A percentile compares a stretch with the other conserved stretches of the same genome.
Evolutionary conservation across 2,888 invertebrate genomes (phyloP).

Genomic region (Peribatodes rhomboidaria): DNA sequence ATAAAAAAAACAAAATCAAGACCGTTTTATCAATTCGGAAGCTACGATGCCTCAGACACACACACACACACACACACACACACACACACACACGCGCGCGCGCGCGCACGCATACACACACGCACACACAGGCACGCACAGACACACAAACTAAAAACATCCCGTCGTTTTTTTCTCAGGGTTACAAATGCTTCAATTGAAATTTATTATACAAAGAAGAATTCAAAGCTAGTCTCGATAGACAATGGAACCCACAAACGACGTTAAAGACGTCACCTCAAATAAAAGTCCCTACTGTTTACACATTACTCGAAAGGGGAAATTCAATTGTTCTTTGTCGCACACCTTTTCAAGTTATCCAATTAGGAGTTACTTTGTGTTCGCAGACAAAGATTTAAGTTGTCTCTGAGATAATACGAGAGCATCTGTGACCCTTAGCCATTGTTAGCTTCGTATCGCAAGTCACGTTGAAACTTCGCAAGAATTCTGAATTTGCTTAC

Average conservation of each 20-base stretch:
- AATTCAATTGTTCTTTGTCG: slow-evolving; percentile 68
- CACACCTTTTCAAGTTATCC: slow-evolving; percentile 78
- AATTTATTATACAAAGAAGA: neutral
- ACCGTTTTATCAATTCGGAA: too few relatives aligned
- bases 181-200: too few relatives aligned
- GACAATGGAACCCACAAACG: neutral
- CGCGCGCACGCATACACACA: too few relatives aligned
- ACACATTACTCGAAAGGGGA: slow-evolving; percentile 39
- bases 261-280: neutral
- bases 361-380: slow-evolving; percentile 71
- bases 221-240: neutral
- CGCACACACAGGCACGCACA: too few relatives aligned
- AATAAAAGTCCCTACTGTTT: slow-evolving; percentile 23
- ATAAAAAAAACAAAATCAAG: too few relatives aligned
- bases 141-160: too few relatives aligned
- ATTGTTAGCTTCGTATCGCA: slow-evolving; percentile 55
- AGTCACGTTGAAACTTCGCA: slow-evolving; percentile 44
- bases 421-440: slow-evolving; percentile 66
- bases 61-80: too few relatives aligned
- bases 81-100: too few relatives aligned
- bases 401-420: slow-evolving; percentile 64
- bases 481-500: slow-evolving; percentile 43
- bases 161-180: too few relatives aligned
- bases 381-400: slow-evolving; percentile 67
- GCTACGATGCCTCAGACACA: too few relatives aligned